Conservation (phyloP, 1,140 invertebrate species). For the Elymnias hypermnestra region DNA sequence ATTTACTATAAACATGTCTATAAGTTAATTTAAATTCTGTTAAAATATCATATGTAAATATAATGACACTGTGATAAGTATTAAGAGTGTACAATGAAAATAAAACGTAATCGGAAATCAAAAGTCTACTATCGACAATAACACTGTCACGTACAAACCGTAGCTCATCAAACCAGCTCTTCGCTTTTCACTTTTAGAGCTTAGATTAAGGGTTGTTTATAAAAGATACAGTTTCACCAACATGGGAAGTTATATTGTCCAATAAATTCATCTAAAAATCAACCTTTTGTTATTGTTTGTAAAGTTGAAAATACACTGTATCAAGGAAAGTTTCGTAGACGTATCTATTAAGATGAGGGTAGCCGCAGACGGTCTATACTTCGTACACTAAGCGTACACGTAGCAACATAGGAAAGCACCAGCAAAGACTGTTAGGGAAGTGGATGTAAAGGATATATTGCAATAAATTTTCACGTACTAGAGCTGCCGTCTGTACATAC, state of each 20-base stretch:
- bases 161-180: constrained; percentile 13
- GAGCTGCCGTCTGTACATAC: constrained; percentile 9
- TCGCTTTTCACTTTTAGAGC: constrained; percentile 19
- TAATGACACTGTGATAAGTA: too few species aligned
- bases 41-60: too few species aligned
- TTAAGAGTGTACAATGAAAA: too few species aligned
- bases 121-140: constrained; percentile 13
- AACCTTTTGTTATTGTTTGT: not conserved
- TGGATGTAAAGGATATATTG: constrained; percentile 7
- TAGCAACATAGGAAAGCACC: not conserved
- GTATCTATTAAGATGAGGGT: constrained; percentile 21
- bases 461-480: constrained; percentile 6
- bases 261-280: constrained; percentile 3
- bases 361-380: constrained; percentile 22
- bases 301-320: not conserved
- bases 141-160: constrained; percentile 12
- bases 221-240: constrained; percentile 8
- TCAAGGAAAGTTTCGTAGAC: constrained; percentile 3
- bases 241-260: constrained; percentile 1
- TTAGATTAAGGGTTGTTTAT: constrained; percentile 22
- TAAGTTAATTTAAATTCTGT: too few species aligned
- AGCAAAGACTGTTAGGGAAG: constrained; percentile 2
- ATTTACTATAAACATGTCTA: too few species aligned
- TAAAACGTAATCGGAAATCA: too few species aligned
- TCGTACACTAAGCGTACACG: constrained; percentile 6